Evolutionary conservation across 2,797 vertebrate species (phyloP), one percentile per base, ranked within the genome.

Genomic region (Anabas testudineus): DNA sequence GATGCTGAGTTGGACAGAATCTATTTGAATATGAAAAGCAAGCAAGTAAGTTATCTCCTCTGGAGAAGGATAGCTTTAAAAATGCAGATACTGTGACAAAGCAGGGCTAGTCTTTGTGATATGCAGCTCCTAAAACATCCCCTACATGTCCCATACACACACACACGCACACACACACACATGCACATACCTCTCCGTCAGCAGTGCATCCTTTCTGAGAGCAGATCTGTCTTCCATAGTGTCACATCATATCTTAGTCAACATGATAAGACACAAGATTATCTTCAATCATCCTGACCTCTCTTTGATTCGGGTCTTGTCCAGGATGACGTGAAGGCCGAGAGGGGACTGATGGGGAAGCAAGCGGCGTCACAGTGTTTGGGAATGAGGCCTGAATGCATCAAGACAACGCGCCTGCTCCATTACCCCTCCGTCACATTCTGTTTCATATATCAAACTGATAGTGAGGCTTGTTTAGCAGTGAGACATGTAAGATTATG

Each of bases 401-500:
- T 76, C 74, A 83, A 67, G 80, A 82, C 83, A 83, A 87, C 52
- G 46, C 34, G 71, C 54, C 72, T 49, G 86, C 78, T 87, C 86
- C 85, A 86, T 91, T 88, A 90, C 78, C 82, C 65, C 59, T 67
- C 82, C 85, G 88, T 90, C 91, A 90, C 82, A 80, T 89, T 86
- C 51, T 54, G 72, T 90, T 90, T 83, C 77, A 80, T 77, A 83
- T 73, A 78, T 92, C 87, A 84, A 76, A 84, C 67, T 75, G 75
- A 83, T 78, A 52, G 60, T 66, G 61, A 65, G 59, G 54, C 76
- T 78, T 48, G 53, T 83, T 90, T 84, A 81, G 81, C 85, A 71
- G 65, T 76, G 82, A 91, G 90, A 87, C 87, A 83, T 86, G 88
- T 89, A 82, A 77, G 81, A 92, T 91, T 90, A 91, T 81, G 83